These are phyloP conservation scores for Perizoma affinitatum DNA, from an alignment of 2,888 invertebrate genomes.

Conservation along the genomic window DNA sequence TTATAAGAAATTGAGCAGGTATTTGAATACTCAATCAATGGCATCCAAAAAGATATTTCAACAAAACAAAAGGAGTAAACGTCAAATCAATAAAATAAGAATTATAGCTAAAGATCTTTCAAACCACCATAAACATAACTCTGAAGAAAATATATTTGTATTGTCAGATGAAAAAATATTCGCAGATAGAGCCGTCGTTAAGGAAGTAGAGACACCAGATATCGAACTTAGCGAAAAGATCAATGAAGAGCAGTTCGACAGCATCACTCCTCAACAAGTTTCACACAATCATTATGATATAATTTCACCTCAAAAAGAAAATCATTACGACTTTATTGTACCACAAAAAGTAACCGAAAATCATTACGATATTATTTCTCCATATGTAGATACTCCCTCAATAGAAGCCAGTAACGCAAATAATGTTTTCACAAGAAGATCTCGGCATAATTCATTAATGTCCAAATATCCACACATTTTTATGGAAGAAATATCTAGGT, in stretches of 20 bases:
- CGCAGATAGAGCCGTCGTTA: constrained; percentile 57
- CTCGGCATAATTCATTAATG: constrained; percentile 59
- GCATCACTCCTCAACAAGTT: constrained; percentile 23
- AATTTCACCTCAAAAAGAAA: constrained; percentile 28
- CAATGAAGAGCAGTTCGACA: constrained; percentile 28
- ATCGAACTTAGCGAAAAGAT: constrained; percentile 37
- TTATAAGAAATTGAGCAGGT: constrained; percentile 58
- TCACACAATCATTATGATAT: constrained; percentile 16
- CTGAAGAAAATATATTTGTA: constrained; percentile 61
- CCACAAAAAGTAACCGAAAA: constrained; percentile 38
- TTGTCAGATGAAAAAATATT: constrained; percentile 63
- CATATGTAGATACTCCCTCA: constrained; percentile 44
- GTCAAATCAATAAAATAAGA: constrained; percentile 65
- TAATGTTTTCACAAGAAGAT: constrained; percentile 44
- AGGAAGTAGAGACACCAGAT: constrained; percentile 49
- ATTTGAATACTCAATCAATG: constrained; percentile 60
- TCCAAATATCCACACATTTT: constrained; percentile 73
- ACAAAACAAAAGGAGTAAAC: constrained; percentile 61
- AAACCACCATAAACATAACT: constrained; percentile 40
- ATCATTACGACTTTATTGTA: constrained; percentile 17
- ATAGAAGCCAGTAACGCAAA: constrained; percentile 9
- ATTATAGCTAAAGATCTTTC: constrained; percentile 58
- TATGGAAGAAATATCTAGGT: constrained; percentile 55
- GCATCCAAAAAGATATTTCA: constrained; percentile 51
- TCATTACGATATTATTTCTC: constrained; percentile 44